Base-by-base conservation (phyloP, 2,113 vertebrate genomes). In the Bubalus kerabau region DNA sequence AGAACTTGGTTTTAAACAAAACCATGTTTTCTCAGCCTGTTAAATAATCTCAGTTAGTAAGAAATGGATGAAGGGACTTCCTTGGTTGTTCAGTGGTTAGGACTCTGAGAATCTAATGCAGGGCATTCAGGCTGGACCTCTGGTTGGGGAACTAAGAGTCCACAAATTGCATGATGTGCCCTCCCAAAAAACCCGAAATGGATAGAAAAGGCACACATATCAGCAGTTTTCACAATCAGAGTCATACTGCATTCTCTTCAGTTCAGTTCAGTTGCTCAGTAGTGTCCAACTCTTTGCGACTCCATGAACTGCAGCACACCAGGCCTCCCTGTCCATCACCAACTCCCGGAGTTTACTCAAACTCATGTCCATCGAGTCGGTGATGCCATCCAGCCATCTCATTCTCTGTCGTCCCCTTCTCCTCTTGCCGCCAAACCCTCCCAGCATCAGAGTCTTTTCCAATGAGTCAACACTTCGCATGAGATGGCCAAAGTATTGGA, bases 1-100 rank as follows among this genome's bases (percentile, higher is more conserved):
- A 81, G 15, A 52, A 78, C 95, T 84, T 46, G n/a, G 24, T 46
- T 96, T 92, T 89, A 81, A 46, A 95, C 2, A 80, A 12, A 93
- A 54, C 0, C 1, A 36, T 36, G 59, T 62, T 78, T 95, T 48
- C 15, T 82, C 17, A 91, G 26, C 17, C 48, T 14, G 0, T 48
- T 67, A 83, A 97, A 60, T 56, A 91, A 30, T 94, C 67, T 95
- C 78, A 16, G 54, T 56, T 7, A 89, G 24, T 87, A 57, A 52
- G 8, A 43, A 86, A 57, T 16, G 23, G 12, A 17, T 96, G 28
- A 11, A 59, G 76, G 26, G 46, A 50, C 26, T 80, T 80, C 46
- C 76, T 46, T 30, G 76, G 15, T 19, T 2, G 26, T 30, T 8
- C 26, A 48, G 26, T 30, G 46, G 43, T 30, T 48, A 30, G 8